Evolutionary conservation across 1,140 invertebrate species (phyloP).

Genomic region (Panagrolaimus sp.): DNA sequence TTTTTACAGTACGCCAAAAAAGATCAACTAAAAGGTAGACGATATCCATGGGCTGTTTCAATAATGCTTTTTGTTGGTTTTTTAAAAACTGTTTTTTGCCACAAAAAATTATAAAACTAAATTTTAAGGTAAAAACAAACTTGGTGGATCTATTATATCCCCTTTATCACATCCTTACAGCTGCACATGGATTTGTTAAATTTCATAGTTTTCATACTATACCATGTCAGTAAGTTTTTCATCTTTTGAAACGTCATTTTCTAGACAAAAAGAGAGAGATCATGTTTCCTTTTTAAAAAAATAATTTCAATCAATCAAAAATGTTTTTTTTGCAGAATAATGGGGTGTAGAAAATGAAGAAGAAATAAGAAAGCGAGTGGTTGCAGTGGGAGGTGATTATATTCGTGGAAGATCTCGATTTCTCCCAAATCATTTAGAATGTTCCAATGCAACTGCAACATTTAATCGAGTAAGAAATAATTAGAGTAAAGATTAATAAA

Average conservation of each 20-base stretch:
- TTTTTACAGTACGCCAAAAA: background rate
- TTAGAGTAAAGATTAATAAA: background rate
- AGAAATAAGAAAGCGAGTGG: conserved; percentile 13
- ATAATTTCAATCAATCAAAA: background rate
- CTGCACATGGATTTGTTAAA: conserved; percentile 25
- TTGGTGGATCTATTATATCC: conserved; percentile 26
- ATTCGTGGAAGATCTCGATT: conserved; percentile 22
- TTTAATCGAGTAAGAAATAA: background rate
- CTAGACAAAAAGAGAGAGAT: too few species aligned
- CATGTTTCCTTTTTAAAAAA: too few species aligned
- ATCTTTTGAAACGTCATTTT: background rate
- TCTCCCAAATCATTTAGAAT: conserved; percentile 13
- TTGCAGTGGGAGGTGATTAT: conserved; percentile 30
- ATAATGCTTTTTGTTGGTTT: conserved; percentile 11
- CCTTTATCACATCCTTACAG: conserved; percentile 26
- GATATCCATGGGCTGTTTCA: conserved; percentile 26
- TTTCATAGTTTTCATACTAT: conserved; percentile 13
- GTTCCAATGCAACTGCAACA: background rate
- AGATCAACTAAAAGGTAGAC: background rate
- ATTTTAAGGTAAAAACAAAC: conserved; percentile 23
- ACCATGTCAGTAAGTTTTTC: conserved; percentile 21
- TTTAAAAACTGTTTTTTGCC: background rate
- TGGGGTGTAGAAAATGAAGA: conserved; percentile 19
- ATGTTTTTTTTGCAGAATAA: conserved; percentile 12
- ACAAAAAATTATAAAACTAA: background rate